Evolutionary conservation across 2,113 vertebrate species (phyloP).

Genomic region (Gavia stellata): DNA sequence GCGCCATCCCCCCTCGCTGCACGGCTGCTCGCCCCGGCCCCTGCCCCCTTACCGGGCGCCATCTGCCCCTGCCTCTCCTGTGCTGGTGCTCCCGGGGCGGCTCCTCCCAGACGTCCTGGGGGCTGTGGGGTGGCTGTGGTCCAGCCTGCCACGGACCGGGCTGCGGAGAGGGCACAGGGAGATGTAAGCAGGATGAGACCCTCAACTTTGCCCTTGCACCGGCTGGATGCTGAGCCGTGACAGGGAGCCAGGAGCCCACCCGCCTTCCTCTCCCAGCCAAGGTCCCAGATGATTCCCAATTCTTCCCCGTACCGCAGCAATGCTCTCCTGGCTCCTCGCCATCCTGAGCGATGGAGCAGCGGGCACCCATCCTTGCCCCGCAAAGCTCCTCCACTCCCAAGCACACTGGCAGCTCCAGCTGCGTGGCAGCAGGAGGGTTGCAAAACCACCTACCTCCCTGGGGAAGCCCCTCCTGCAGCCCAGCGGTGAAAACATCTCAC

Average conservation of each 20-base stretch:
- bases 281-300: rapidly evolving
- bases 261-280: rapidly evolving
- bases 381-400: background rate
- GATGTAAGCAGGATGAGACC: background rate
- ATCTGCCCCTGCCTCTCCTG: rapidly evolving
- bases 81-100: background rate
- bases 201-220: background rate
- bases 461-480: background rate
- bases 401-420: rapidly evolving
- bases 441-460: background rate
- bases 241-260: rapidly evolving
- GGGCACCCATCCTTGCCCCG: rapidly evolving
- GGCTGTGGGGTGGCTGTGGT: rapidly evolving
- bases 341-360: rapidly evolving
- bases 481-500: background rate
- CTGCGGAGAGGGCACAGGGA: background rate
- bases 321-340: rapidly evolving
- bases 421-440: rapidly evolving
- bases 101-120: rapidly evolving
- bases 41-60: background rate
- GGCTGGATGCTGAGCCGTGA: background rate
- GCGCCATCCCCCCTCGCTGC: rapidly evolving
- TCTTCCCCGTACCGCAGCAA: rapidly evolving
- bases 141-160: rapidly evolving
- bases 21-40: rapidly evolving